Evolutionary conservation across 2,797 vertebrate genomes (phyloP).

Genomic region (Psittacula echo): DNA sequence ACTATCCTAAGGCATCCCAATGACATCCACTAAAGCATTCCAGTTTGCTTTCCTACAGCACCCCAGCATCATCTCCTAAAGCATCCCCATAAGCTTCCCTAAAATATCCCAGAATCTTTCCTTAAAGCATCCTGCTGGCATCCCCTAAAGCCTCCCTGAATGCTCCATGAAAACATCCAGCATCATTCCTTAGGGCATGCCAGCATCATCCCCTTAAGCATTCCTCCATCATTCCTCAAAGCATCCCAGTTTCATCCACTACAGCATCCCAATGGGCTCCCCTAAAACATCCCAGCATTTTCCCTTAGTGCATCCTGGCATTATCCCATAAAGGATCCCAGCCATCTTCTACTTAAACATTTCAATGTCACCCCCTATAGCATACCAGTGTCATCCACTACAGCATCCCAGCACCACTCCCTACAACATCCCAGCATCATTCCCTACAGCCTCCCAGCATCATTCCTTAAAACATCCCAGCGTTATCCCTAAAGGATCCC

Average conservation of each 20-base stretch:
- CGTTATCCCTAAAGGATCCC: not conserved
- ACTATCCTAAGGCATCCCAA: not conserved
- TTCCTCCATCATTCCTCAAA: not conserved
- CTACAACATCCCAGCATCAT: not conserved
- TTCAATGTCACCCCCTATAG: not conserved
- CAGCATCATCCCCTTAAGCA: not conserved
- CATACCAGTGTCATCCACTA: not conserved
- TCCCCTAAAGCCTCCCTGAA: not conserved
- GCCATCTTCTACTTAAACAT: accelerated
- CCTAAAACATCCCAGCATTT: no score
- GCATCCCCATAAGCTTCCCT: no score
- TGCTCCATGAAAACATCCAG: not conserved
- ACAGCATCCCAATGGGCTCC: not conserved
- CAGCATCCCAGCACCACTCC: not conserved
- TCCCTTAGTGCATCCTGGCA: accelerated
- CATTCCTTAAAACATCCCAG: not conserved
- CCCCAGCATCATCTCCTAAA: not conserved
- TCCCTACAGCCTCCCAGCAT: no score
- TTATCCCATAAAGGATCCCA: not conserved
- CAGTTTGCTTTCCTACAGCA: no score
- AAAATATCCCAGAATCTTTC: no score
- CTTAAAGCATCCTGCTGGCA: not conserved
- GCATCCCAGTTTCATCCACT: not conserved
- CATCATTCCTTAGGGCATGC: not conserved
- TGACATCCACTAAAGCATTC: not conserved